phyloP scores from a whole-genome alignment of 2,113 vertebrate species.

The Brachionichthys hirsutus region DNA sequence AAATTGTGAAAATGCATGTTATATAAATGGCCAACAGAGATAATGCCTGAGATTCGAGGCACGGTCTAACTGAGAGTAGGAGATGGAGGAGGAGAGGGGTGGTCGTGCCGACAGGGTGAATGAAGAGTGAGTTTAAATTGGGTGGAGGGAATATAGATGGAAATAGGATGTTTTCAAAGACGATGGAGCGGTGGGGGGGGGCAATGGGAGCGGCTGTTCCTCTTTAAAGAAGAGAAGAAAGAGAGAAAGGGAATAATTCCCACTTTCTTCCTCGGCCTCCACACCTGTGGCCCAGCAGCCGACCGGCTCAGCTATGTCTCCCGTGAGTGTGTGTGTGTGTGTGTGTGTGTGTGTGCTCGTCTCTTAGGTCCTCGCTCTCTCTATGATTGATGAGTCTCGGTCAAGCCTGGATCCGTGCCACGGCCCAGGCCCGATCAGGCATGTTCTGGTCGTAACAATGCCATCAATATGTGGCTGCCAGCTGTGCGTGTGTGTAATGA shows the following conservation, averaged over 20 bases:
- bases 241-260: slow-evolving; percentile 62
- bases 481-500: slow-evolving; percentile 33
- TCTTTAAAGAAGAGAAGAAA: slow-evolving; percentile 46
- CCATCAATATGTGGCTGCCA: slow-evolving; percentile 71
- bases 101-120: slow-evolving; percentile 53
- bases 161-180: slow-evolving; percentile 69
- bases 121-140: slow-evolving; percentile 67
- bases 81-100: slow-evolving; percentile 57
- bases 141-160: slow-evolving; percentile 66
- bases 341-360: no score
- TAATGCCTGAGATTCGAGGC: slow-evolving; percentile 68
- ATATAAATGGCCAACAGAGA: slow-evolving; percentile 73
- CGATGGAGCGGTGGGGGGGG: slow-evolving; percentile 26
- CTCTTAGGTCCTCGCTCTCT: slow-evolving; percentile 47
- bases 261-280: slow-evolving; percentile 57
- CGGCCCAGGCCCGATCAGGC: slow-evolving; percentile 63
- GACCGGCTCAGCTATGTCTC: slow-evolving; percentile 38
- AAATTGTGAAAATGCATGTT: slow-evolving; percentile 75
- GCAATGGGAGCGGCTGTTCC: slow-evolving; percentile 38
- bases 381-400: slow-evolving; percentile 73
- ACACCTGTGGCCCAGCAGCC: slow-evolving; percentile 75
- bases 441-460: slow-evolving; percentile 76
- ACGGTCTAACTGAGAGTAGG: slow-evolving; percentile 70
- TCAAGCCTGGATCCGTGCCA: slow-evolving; percentile 64
- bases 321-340: slow-evolving; percentile 17